phyloP scores from a whole-genome alignment of 1,140 invertebrate genomes.

The Phthorimaea operculella region DNA sequence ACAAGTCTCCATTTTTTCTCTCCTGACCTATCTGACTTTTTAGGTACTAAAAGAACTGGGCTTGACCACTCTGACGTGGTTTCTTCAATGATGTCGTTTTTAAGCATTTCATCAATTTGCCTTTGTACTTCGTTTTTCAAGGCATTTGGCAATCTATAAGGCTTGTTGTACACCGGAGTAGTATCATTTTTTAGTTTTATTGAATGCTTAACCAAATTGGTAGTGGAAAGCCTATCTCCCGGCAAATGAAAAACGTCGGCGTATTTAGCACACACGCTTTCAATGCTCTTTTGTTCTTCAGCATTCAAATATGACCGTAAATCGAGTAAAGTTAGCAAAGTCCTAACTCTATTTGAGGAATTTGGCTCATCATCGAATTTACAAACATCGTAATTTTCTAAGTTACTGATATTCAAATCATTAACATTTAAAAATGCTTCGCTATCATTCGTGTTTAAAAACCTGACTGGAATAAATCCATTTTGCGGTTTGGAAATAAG shows the following conservation, averaged over 20 bases:
- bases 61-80: constrained; percentile 13
- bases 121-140: constrained; percentile 13
- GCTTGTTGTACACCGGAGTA: neutral
- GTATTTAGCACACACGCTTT: constrained; percentile 4
- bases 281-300: constrained; percentile 1
- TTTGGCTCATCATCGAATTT: neutral
- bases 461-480: neutral
- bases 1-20: constrained; percentile 7
- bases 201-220: neutral
- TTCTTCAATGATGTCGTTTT: constrained; percentile 25
- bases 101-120: constrained; percentile 16
- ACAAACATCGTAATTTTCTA: neutral
- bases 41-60: constrained; percentile 8
- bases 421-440: neutral
- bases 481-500: neutral
- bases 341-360: neutral
- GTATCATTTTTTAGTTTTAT: neutral
- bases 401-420: neutral
- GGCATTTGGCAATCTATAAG: constrained; percentile 7
- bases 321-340: neutral
- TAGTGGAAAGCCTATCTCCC: constrained; percentile 1
- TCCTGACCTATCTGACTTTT: constrained; percentile 1
- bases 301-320: neutral
- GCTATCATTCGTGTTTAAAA: neutral
- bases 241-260: constrained; percentile 2